Evolutionary conservation across 1,140 invertebrate species (phyloP), one percentile per base, ranked within the genome.

Genomic region (Sitodiplosis mosellana): DNA sequence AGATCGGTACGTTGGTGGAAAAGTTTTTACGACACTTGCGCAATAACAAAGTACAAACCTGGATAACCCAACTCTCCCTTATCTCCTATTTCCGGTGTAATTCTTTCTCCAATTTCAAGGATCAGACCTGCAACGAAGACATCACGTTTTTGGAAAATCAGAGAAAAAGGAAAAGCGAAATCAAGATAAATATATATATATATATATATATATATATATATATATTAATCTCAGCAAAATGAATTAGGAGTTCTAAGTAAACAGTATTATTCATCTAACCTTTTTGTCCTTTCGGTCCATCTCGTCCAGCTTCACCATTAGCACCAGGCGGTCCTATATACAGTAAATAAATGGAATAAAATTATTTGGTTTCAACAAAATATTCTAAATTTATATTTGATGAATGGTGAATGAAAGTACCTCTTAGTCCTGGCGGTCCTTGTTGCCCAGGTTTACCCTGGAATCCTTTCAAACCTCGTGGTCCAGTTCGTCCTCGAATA

Each of bases 401-500:
- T n/a, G n/a, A 27, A 27, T 27, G 27, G 10, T 27, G 27, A 27
- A 27, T 27, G 4, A 27, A 27, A 27, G 27, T 60, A 33, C 80
- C 80, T 45, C 68, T 64, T 2, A 64, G 36, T 5, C 77, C 77
- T 1, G 70, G 68, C 5, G 73, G 55, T 27, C 80, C 80, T 4
- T 65, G 57, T n/a, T 59, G 55, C 47, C 78, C 80, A 5, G 70
- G 67, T 2, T 52, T 47, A 4, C 73, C 72, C 48, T 57, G 56
- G 1, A 56, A 48, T 19, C 71, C 71, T 2, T 55, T 50, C 44
- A 64, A 66, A 33, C 73, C 74, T 34, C 51, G 51, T 50, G 61
- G 59, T 15, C 60, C 61, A 19, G 50, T 49, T 5, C 67, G 58
- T 19, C 71, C 70, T 45, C 66, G 69, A 0, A 53, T 3, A 11